Evolutionary conservation across 2,113 vertebrate genomes (phyloP).

Genomic region (Suncus etruscus): DNA sequence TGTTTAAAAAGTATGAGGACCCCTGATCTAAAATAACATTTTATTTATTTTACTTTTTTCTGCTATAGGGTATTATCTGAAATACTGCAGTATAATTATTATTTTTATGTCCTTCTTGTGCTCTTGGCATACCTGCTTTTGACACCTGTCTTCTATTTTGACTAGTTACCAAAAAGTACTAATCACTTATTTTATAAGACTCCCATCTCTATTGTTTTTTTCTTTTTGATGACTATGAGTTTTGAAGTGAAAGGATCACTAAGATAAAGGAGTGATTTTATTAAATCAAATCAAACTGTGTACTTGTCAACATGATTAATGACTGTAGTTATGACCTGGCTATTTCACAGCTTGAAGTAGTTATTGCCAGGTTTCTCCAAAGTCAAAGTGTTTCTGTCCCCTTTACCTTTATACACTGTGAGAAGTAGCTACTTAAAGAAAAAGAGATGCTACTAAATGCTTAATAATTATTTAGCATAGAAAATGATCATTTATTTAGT

Average conservation of each 20-base stretch:
- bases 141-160: too few species aligned
- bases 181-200: background rate
- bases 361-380: background rate
- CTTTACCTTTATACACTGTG: background rate
- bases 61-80: background rate
- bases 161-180: background rate
- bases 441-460: background rate
- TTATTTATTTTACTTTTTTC: background rate
- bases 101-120: background rate
- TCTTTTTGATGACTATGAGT: background rate
- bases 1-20: too few species aligned
- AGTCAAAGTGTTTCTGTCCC: background rate
- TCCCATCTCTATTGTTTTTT: background rate
- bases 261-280: background rate
- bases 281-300: background rate
- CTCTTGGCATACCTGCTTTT: background rate
- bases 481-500: background rate
- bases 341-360: background rate
- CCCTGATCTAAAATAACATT: background rate
- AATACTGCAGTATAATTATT: background rate
- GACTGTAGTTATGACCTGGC: background rate
- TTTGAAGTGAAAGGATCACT: background rate
- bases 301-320: background rate
- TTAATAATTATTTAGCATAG: background rate
- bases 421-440: too few species aligned